phyloP scores from a whole-genome alignment of 2,888 invertebrate species.

The Brenthis hecate region DNA sequence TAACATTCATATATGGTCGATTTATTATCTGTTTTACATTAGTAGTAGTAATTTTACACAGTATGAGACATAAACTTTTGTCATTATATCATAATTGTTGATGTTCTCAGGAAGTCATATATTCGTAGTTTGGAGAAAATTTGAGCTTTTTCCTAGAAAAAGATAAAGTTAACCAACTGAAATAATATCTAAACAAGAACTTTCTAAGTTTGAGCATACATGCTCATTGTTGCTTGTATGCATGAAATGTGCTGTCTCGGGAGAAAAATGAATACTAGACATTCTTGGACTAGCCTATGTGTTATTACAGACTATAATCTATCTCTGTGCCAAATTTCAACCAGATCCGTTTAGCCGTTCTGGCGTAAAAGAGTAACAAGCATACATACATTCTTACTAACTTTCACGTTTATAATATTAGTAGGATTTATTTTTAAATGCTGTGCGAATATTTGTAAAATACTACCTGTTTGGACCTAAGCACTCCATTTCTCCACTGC shows the following conservation, averaged over 20 bases:
- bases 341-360: too few relatives aligned
- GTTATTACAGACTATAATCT: too few relatives aligned
- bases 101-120: neutral
- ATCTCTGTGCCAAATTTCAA: too few relatives aligned
- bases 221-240: neutral
- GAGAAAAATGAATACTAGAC: constrained; percentile 13
- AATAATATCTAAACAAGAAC: constrained; percentile 16
- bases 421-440: too few relatives aligned
- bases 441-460: too few relatives aligned
- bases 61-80: too few relatives aligned
- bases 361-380: too few relatives aligned
- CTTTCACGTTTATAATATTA: too few relatives aligned
- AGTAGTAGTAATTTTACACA: too few relatives aligned
- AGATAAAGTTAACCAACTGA: constrained; percentile 3
- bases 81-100: neutral
- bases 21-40: neutral
- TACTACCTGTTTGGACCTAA: too few relatives aligned
- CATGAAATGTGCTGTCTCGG: neutral
- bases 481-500: too few relatives aligned
- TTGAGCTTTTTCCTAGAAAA: neutral
- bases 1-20: neutral
- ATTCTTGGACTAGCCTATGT: neutral
- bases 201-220: constrained; percentile 3
- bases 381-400: too few relatives aligned
- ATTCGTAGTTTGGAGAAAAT: constrained; percentile 1